Evolutionary conservation across 2,113 vertebrate species (phyloP).

Genomic region (Pangasianodon hypophthalmus): DNA sequence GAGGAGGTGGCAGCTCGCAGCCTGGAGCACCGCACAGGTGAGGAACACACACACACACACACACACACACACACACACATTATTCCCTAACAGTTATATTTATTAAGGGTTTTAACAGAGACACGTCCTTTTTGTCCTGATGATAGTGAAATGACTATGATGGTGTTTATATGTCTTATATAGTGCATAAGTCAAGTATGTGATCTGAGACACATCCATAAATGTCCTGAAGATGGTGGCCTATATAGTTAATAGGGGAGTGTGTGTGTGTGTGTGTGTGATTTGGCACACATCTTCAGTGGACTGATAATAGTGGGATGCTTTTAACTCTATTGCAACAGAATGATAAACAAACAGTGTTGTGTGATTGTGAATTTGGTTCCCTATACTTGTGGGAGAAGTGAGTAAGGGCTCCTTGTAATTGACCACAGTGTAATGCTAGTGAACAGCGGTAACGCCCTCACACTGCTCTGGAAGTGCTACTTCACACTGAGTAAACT

Average conservation of each 20-base stretch:
- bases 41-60: slow-evolving; percentile 20
- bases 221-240: not conserved
- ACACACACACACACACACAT: not conserved
- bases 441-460: slow-evolving; percentile 12
- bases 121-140: not conserved
- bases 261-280: not conserved
- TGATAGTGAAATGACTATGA: not conserved
- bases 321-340: not conserved
- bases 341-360: not conserved
- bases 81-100: too few species aligned
- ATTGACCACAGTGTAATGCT: not conserved
- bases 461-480: slow-evolving; percentile 12
- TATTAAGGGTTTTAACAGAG: too few species aligned
- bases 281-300: not conserved
- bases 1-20: slow-evolving; percentile 87
- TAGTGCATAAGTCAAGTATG: not conserved
- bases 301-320: not conserved
- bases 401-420: not conserved
- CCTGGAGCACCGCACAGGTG: slow-evolving; percentile 87
- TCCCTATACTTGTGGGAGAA: not conserved
- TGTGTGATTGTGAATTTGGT: not conserved
- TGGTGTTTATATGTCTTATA: not conserved
- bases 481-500: slow-evolving; percentile 36
- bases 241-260: not conserved
- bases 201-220: not conserved